Percentiles rank a stretch among this genome's conserved stretches.
phyloP scores from a whole-genome alignment of 2,888 invertebrate species.

The Drosophila pseudotalamancana region DNA sequence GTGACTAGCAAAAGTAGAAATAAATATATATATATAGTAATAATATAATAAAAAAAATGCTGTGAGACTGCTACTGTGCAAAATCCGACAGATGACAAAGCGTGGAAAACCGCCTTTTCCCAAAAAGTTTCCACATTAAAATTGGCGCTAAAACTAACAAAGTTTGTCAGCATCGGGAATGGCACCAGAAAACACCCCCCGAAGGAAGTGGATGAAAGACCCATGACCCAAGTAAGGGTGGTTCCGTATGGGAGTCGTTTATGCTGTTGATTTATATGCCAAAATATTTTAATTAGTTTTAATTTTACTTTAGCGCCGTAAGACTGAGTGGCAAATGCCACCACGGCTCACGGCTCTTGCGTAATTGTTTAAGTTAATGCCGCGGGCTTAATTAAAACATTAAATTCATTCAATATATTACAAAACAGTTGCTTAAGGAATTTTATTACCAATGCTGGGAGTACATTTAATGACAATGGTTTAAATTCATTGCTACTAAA shows the following conservation, averaged over 20 bases:
- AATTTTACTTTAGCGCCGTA: conserved; percentile 38
- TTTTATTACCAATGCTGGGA: conserved; percentile 17
- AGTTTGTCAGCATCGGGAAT: conserved; percentile 48
- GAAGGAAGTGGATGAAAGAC: background rate
- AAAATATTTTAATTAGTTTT: conserved; percentile 68
- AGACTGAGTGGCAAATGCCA: conserved; percentile 3
- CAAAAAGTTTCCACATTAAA: conserved; percentile 71
- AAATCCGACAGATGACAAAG: conserved; percentile 33
- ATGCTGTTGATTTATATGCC: conserved; percentile 54
- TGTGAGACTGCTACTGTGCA: conserved; percentile 7
- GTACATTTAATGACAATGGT: conserved; percentile 1
- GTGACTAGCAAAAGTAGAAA: conserved; percentile 18
- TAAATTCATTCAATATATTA: conserved; percentile 55
- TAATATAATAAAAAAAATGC: too few species aligned
- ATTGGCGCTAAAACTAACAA: conserved; percentile 76
- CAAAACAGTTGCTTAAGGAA: conserved; percentile 23
- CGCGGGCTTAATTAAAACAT: conserved; percentile 41
- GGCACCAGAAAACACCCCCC: conserved; percentile 5
- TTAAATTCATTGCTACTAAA: background rate
- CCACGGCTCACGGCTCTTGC: conserved; percentile 24
- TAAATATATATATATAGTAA: too few species aligned
- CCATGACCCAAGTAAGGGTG: conserved; percentile 8
- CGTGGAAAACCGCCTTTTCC: conserved; percentile 35
- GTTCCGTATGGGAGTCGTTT: conserved; percentile 17
- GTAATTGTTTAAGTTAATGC: conserved; percentile 50